A percentile compares a stretch with the other conserved stretches of the same genome.
Evolutionary conservation across 2,888 invertebrate genomes (phyloP).

Genomic region (Pherbina coryleti): DNA sequence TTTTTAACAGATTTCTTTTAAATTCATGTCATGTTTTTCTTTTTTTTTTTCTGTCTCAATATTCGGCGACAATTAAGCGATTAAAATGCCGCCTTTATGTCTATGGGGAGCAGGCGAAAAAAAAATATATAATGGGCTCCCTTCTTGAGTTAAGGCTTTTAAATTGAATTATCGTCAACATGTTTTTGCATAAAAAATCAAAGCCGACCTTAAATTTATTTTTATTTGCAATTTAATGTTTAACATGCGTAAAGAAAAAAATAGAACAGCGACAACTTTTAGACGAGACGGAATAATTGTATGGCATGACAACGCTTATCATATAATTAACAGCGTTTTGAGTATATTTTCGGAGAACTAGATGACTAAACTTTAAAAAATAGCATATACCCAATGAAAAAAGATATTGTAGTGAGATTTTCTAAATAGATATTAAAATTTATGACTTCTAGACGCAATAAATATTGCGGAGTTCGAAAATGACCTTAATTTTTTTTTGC

Average conservation of each 20-base stretch:
- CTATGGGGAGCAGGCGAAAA: neutral
- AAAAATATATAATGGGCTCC: neutral
- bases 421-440: too few relatives aligned
- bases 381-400: too few relatives aligned
- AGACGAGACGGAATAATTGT: neutral
- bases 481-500: too few relatives aligned
- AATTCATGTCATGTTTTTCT: neutral
- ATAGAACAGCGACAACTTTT: neutral
- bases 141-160: neutral
- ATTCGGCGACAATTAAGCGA: conserved; percentile 11
- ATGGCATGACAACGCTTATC: neutral
- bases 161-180: neutral
- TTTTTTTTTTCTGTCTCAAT: conserved; percentile 5
- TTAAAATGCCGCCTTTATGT: conserved; percentile 18
- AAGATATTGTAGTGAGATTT: too few relatives aligned
- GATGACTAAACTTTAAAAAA: neutral
- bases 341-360: neutral
- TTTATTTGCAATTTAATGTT: conserved; percentile 19
- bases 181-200: conserved; percentile 16
- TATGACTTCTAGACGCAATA: too few relatives aligned
- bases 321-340: neutral
- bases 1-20: neutral
- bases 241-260: conserved; percentile 4
- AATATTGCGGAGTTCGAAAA: too few relatives aligned
- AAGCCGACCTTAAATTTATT: neutral